Base-by-base conservation (phyloP, 2,113 vertebrate species). In the Falco punctatus region DNA sequence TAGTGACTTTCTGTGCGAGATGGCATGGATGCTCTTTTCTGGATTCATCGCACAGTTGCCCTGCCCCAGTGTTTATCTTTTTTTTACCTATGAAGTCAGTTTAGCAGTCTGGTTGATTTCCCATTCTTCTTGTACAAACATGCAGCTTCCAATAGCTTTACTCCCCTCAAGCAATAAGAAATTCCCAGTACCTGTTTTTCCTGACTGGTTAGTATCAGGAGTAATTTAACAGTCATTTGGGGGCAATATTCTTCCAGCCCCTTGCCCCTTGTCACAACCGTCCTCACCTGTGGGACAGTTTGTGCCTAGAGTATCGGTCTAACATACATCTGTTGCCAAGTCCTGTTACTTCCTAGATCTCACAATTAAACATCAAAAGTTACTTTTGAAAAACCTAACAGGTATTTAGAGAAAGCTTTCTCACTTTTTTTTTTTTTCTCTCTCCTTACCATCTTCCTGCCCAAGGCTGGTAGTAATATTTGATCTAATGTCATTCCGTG, bases 181-280 rank as follows among this genome's bases (percentile, higher is more conserved):
- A 33, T 77, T 83, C 67, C 51, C 86, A 17, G 52, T 40, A 57
- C 96, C 61, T 67, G 90, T 71, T 94, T 88, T 83, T 93, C 96
- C 55, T 86, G 88, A 55, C 42, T 86, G 77, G 42, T 32, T 38
- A 83, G 46, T 66, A 16, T 81, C 75, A 71, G 86, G 80, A 78
- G 40, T 57, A 71, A 74, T 64, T 88, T 67, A 15, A 17, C 22
- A 88, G 79, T 72, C 42, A 8, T 40, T 88, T 90, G 6, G 42
- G 81, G 48, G 59, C 64, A 88, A 17, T 67, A 40, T 0, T 77
- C 64, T 66, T 42, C 30, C 67, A 86, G 49, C 30, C 62, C 44
- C 2, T 82, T 62, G 58, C 71, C 38, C 65, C 74, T 69, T 33
- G 55, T 64, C 87, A 90, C 89, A 89, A 4, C 78, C 78, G 77